phyloP scores from a whole-genome alignment of 2,113 vertebrate species.

The Eupsittula cactorum region DNA sequence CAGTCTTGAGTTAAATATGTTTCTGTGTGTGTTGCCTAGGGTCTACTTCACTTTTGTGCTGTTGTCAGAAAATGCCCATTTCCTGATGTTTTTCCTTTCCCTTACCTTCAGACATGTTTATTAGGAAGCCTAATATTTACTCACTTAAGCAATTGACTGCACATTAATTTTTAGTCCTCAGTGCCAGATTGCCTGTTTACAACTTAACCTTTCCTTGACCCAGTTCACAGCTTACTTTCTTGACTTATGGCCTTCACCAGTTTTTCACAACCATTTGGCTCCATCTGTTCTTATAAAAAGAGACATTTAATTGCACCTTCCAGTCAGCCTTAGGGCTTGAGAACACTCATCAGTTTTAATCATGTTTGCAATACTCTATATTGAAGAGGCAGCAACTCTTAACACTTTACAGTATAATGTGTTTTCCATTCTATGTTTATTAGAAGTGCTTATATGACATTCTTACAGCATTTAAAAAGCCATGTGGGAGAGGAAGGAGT shows the following conservation, averaged over 20 bases:
- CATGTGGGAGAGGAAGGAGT: background rate
- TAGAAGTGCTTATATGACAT: background rate
- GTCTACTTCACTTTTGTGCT: background rate
- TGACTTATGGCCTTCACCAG: background rate
- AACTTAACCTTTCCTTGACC: slow-evolving; percentile 53
- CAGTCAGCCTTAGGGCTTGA: background rate
- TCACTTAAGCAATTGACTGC: background rate
- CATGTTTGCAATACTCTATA: background rate
- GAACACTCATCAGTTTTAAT: slow-evolving; percentile 18
- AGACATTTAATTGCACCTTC: slow-evolving; percentile 34
- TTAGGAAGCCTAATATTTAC: background rate
- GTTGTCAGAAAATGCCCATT: background rate
- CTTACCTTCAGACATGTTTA: background rate
- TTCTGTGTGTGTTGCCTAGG: background rate
- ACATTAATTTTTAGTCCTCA: background rate
- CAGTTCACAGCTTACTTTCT: slow-evolving; percentile 29
- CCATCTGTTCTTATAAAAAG: slow-evolving; percentile 18
- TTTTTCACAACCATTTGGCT: slow-evolving; percentile 38
- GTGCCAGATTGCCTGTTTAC: slow-evolving; percentile 31
- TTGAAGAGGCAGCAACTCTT: background rate
- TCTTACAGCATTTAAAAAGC: background rate
- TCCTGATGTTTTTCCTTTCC: background rate
- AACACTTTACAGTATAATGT: background rate
- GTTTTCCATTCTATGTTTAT: background rate
- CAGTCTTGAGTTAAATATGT: background rate